Base-by-base conservation (phyloP, 2,888 invertebrate species). In the Lasioglossum villosulum region DNA sequence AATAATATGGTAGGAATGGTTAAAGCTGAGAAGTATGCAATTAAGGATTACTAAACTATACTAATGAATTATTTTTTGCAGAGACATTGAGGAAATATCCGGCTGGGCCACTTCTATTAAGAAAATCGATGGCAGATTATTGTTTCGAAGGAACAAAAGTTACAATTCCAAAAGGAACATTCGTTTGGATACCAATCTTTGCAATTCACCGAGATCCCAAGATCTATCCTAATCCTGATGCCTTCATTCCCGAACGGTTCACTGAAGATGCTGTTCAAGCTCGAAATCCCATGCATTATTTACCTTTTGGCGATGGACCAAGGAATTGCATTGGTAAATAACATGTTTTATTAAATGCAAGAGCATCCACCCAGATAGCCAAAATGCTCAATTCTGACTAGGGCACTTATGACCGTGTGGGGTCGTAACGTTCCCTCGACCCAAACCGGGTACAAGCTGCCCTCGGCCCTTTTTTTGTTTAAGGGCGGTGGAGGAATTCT, bases 41-140 rank as follows among this genome's bases (percentile, higher is more conserved):
- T n/a, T n/a, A n/a, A n/a, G n/a, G n/a, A n/a, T n/a, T n/a, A n/a
- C n/a, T n/a, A n/a, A n/a, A n/a, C n/a, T 63, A 63, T 6, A 30
- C 14, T n/a, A 16, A 42, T 42, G 42, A 56, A 78, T 6, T 14
- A 5, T 59, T 12, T 52, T 19, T 19, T 37, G 3, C 39, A 95
- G 96, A 96, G 90, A 95, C 95, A 1, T 89, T 96, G 30, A 92
- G 96, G 27, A 94, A 95, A 77, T 95, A 95, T 90, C 95, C 96
- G 63, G 95, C 95, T 5, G 92, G 94, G 1, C 88, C 93, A 6
- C 76, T 92, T 10, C 87, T 95, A 12, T 92, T 93, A 80, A 92
- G 95, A 83, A 90, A 91, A 73, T 84, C 90, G n/a, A 76, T 89
- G 1, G 88, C 89, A 71, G n/a, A 78, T 37, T 92, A 93, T 52